Evolutionary conservation across 2,888 invertebrate species (phyloP).

Genomic region (Escarpia spicata): DNA sequence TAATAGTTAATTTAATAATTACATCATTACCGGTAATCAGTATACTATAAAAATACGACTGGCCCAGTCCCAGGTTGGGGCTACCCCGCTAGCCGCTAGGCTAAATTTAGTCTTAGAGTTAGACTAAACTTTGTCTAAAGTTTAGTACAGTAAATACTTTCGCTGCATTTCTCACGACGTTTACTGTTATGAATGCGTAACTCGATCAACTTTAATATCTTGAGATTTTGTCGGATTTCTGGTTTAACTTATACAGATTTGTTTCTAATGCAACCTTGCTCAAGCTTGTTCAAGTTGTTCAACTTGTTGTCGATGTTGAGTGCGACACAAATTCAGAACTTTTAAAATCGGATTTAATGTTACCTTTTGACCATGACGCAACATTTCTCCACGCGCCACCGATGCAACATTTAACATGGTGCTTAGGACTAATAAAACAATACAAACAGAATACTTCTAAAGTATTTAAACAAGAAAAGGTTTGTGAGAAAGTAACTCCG

Average conservation of each 20-base stretch:
- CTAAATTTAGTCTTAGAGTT: too few species aligned
- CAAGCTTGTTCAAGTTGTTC: too few species aligned
- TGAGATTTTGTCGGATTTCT: not conserved
- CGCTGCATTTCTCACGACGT: not conserved
- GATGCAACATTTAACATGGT: not conserved
- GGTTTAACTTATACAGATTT: not conserved
- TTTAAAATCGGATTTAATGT: not conserved
- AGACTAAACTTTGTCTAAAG: too few species aligned
- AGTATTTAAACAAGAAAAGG: not conserved
- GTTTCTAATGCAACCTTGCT: too few species aligned
- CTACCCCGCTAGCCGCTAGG: too few species aligned
- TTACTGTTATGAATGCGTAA: not conserved
- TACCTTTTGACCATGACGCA: constrained; percentile 9
- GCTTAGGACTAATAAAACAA: not conserved
- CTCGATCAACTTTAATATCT: not conserved
- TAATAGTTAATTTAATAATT: too few species aligned
- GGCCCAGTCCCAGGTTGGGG: too few species aligned
- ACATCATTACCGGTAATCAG: too few species aligned
- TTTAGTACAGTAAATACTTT: not conserved
- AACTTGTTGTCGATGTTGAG: not conserved
- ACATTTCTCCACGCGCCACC: not conserved
- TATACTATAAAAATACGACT: too few species aligned
- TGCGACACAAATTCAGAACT: not conserved
- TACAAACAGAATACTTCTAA: not conserved
- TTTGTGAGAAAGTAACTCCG: not conserved